phyloP scores from a whole-genome alignment of 37 sponge, comb jelly and placozoan genomes.

The Spongilla lacustris region DNA sequence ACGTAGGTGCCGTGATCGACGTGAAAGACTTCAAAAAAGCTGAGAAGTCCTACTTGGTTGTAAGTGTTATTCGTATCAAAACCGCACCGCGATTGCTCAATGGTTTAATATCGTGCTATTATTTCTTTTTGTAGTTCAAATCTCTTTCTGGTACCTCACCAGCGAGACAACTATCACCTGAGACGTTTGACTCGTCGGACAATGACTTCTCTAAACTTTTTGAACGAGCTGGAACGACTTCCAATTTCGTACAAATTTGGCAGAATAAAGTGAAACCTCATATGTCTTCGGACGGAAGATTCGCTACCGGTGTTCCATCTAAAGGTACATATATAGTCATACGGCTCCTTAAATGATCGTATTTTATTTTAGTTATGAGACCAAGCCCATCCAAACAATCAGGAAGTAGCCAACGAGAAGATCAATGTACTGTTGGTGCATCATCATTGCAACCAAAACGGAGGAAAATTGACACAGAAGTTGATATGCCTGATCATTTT shows the following conservation, averaged over 20 bases:
- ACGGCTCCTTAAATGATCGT: too few species aligned
- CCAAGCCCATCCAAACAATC: conserved; percentile 1
- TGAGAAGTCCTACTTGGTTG: neutral
- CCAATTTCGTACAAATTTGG: conserved; percentile 1
- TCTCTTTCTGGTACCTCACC: conserved; percentile 1
- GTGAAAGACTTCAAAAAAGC: neutral
- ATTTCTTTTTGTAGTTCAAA: neutral
- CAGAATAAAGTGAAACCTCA: conserved; percentile 1
- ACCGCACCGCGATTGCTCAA: conserved; percentile 1
- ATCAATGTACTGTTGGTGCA: neutral
- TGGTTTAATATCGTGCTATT: conserved; percentile 1
- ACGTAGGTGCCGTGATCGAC: conserved; percentile 1
- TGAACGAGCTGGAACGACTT: conserved; percentile 1
- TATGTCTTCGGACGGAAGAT: neutral
- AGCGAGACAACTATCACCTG: conserved; percentile 1
- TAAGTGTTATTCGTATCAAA: conserved; percentile 1
- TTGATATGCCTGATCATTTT: neutral
- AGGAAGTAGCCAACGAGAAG: conserved; percentile 1
- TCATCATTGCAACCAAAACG: conserved; percentile 1
- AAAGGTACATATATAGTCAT: too few species aligned
- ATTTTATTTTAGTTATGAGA: conserved; percentile 1
- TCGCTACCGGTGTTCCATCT: conserved; percentile 1
- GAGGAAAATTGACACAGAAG: conserved; percentile 1
- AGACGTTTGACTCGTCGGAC: neutral
- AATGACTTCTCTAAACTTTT: conserved; percentile 1